phyloP scores from a whole-genome alignment of 2,888 invertebrate species.

The Tuta absoluta region DNA sequence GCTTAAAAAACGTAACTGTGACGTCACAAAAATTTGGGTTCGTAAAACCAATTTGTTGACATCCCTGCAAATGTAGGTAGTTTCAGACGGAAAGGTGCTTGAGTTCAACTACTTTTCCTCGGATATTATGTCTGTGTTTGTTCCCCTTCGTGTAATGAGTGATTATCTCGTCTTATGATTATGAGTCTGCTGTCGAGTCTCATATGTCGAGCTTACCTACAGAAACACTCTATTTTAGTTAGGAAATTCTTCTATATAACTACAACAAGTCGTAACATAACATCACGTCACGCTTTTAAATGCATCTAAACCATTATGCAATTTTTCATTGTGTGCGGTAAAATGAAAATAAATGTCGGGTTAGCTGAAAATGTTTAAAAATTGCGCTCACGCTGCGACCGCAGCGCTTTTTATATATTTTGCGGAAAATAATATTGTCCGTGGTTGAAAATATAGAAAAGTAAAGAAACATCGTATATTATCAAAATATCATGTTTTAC shows the following conservation, averaged over 20 bases:
- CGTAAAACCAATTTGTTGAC: too few species aligned
- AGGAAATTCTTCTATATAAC: not conserved
- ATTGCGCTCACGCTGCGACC: not conserved
- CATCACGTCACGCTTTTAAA: too few species aligned
- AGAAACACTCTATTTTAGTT: too few species aligned
- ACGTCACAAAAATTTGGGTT: too few species aligned
- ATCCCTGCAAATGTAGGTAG: too few species aligned
- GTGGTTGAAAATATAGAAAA: not conserved
- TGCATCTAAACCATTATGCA: not conserved
- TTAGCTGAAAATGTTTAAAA: not conserved
- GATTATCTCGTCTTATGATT: slow-evolving; percentile 1
- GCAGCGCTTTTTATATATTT: not conserved
- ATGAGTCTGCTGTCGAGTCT: not conserved
- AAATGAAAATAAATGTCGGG: slow-evolving; percentile 1
- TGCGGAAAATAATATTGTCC: not conserved
- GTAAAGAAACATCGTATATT: too few species aligned
- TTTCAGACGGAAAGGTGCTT: too few species aligned
- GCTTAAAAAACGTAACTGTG: too few species aligned
- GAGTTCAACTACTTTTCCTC: too few species aligned
- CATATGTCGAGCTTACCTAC: not conserved
- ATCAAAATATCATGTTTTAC: too few species aligned
- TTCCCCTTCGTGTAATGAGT: slow-evolving; percentile 1
- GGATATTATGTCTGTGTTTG: too few species aligned
- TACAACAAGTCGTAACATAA: not conserved
- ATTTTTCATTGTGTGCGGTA: not conserved